Conservation (phyloP, 2,797 vertebrate genomes). For the Sebastes paucispinis region DNA sequence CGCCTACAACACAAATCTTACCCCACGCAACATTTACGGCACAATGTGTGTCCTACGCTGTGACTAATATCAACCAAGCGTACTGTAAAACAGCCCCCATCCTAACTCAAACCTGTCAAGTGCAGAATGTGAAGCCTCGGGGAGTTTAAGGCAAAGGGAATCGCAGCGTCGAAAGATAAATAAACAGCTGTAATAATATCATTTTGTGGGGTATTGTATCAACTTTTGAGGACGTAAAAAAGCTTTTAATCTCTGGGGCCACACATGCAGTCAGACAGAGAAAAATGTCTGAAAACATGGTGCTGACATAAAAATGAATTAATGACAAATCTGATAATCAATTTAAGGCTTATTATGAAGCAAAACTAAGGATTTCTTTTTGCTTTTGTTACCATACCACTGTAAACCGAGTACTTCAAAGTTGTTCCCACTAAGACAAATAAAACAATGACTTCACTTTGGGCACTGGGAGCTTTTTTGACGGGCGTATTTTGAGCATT, state of each 20-base stretch:
- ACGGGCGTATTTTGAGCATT: neutral
- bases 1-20: conserved; percentile 6
- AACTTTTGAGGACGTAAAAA: neutral
- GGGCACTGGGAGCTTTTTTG: neutral
- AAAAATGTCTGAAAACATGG: neutral
- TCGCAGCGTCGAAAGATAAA: conserved; percentile 2
- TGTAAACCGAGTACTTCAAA: neutral
- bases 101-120: conserved; percentile 9
- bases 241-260: neutral
- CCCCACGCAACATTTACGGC: neutral
- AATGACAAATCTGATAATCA: neutral
- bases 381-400: neutral
- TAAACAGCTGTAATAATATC: conserved; percentile 8
- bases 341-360: neutral
- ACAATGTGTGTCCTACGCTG: conserved; percentile 14
- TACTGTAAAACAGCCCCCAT: neutral
- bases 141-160: conserved; percentile 5
- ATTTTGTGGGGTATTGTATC: neutral
- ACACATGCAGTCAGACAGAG: neutral
- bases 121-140: neutral
- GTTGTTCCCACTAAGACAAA: neutral
- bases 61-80: conserved; percentile 45
- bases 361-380: neutral
- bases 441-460: neutral
- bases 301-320: neutral